Conservation (phyloP, 2,797 vertebrate species). For the Poeciliopsis infans region DNA sequence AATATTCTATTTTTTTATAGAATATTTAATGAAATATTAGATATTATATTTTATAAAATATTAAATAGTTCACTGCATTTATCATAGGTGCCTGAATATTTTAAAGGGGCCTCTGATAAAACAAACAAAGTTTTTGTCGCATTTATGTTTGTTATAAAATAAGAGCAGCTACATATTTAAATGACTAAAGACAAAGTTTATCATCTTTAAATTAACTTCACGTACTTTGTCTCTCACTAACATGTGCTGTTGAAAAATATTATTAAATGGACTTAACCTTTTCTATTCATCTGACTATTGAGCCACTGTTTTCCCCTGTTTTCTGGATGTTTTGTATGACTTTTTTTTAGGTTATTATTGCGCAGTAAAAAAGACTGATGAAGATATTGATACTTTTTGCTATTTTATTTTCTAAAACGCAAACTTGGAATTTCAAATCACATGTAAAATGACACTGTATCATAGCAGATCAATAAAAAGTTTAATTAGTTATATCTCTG, state of each 20-base stretch:
- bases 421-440: conserved; percentile 1
- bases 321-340: background rate
- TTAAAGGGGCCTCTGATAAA: background rate
- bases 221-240: background rate
- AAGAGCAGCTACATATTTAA: background rate
- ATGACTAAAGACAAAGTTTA: background rate
- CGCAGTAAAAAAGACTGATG: background rate
- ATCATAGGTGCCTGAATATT: background rate
- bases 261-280: background rate
- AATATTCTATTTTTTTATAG: background rate
- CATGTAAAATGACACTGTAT: background rate
- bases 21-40: background rate
- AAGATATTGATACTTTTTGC: background rate
- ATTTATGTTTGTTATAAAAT: background rate
- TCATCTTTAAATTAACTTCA: background rate
- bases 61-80: background rate
- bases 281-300: background rate
- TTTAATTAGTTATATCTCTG: background rate
- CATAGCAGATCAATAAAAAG: background rate
- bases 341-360: background rate
- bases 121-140: background rate
- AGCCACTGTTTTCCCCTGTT: background rate
- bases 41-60: background rate
- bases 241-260: background rate
- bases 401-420: background rate